A percentile compares a stretch with the other conserved stretches of the same genome.
phyloP scores from a whole-genome alignment of 2,888 invertebrate genomes.

The Synanthedon formicaeformis region DNA sequence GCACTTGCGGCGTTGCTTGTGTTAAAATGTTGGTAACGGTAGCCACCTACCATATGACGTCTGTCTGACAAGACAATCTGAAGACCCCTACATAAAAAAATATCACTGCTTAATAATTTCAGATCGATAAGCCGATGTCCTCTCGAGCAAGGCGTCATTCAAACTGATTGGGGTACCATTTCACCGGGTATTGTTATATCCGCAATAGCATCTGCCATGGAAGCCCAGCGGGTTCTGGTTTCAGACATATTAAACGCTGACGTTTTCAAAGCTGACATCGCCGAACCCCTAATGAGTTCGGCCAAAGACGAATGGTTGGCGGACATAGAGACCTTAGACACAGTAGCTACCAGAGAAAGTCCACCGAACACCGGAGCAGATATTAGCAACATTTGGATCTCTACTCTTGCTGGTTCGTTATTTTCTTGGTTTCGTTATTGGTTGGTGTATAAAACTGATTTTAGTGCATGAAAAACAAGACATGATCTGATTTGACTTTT shows the following conservation, averaged over 20 bases:
- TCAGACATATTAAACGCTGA: constrained; percentile 55
- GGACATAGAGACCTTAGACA: constrained; percentile 37
- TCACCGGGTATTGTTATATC: constrained; percentile 71
- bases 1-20: neutral
- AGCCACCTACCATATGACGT: neutral
- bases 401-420: constrained; percentile 68
- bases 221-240: constrained; percentile 66
- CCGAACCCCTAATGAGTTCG: constrained; percentile 40
- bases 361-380: constrained; percentile 16
- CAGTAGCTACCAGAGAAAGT: constrained; percentile 12
- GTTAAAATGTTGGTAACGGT: neutral
- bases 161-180: constrained; percentile 73
- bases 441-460: too few species aligned
- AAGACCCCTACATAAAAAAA: neutral
- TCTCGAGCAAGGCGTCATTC: constrained; percentile 74
- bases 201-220: constrained; percentile 72
- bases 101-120: constrained; percentile 10
- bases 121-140: constrained; percentile 70
- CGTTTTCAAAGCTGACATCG: constrained; percentile 45
- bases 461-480: too few species aligned
- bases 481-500: too few species aligned
- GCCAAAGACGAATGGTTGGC: constrained; percentile 51
- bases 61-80: neutral
- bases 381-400: constrained; percentile 72
- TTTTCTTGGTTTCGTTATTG: too few species aligned